Evolutionary conservation across 2,113 vertebrate genomes (phyloP), one percentile per base, ranked within the genome.

Genomic region (Tragelaphus strepsiceros): DNA sequence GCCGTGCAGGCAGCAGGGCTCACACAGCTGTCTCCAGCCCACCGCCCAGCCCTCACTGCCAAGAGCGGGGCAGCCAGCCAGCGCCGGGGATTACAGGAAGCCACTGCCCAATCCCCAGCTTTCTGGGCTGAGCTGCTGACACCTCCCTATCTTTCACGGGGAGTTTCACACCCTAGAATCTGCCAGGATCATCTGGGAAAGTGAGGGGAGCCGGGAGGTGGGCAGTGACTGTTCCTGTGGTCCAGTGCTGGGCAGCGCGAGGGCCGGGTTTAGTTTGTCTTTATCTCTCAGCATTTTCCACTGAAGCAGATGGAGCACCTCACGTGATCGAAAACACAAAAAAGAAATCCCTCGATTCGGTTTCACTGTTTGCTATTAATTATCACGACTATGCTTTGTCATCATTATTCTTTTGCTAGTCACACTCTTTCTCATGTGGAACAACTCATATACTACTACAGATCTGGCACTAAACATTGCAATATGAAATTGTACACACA

Each of bases 21-120:
- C 88, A 94, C 74, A 95, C 98, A 96, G 98, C 98, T 97, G 98
- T 97, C 96, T 97, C 83, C 97, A 90, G 88, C 96, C 97, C 92
- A 43, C 97, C 97, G 96, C 97, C 92, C 95, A 87, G 91, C 92
- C 6, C 93, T 90, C 95, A 85, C 95, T 83, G 95, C 95, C 95
- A 61, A 77, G 74, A 96, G 39, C 54, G 5, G 95, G 97, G 98
- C 98, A 95, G 87, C 82, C 77, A 17, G 98, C 97, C 99, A 98
- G 97, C 94, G 92, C 97, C 78, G 96, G 92, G 94, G 97, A 97
- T 96, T 96, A 96, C 97, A 98, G 98, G 98, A 97, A 98, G 98
- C 98, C 95, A 97, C 98, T 93, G 96, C 98, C 98, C 98, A 99
- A 98, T 98, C 98, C 98, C 82, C 94, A 17, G 98, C 98, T 98